phyloP scores from a whole-genome alignment of 1,140 invertebrate species.

The Stegodyphus mimosarum region DNA sequence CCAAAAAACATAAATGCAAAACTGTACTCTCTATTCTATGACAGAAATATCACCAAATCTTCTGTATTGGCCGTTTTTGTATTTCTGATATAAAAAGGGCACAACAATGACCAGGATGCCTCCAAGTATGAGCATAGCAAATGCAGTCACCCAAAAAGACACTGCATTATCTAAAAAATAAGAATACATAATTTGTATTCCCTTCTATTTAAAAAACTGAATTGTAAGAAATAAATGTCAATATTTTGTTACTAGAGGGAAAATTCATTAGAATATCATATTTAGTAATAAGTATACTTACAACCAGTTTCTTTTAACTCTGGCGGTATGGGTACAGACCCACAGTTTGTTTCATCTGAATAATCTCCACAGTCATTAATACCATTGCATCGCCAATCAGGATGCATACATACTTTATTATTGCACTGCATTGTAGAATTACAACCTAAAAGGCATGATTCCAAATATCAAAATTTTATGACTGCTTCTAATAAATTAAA shows the following conservation, averaged over 20 bases:
- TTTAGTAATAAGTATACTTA: neutral
- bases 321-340: constrained; percentile 17
- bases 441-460: constrained; percentile 32
- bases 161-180: constrained; percentile 22
- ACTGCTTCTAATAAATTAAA: neutral
- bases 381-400: constrained; percentile 62
- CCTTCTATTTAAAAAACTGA: no score
- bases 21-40: no score
- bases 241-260: no score
- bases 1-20: no score
- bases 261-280: no score
- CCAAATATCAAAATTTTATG: neutral
- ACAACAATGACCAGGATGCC: neutral
- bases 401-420: constrained; percentile 62
- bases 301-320: neutral
- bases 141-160: constrained; percentile 12
- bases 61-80: constrained; percentile 15
- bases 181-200: neutral
- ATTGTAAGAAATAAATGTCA: no score
- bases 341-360: constrained; percentile 61
- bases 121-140: constrained; percentile 19
- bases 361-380: constrained; percentile 63
- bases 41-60: constrained; percentile 23
- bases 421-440: constrained; percentile 44
- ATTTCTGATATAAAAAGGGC: constrained; percentile 21